These are phyloP conservation scores for Pomacea canaliculata DNA, from an alignment of 2,888 invertebrate species.

Conservation along the genomic window DNA sequence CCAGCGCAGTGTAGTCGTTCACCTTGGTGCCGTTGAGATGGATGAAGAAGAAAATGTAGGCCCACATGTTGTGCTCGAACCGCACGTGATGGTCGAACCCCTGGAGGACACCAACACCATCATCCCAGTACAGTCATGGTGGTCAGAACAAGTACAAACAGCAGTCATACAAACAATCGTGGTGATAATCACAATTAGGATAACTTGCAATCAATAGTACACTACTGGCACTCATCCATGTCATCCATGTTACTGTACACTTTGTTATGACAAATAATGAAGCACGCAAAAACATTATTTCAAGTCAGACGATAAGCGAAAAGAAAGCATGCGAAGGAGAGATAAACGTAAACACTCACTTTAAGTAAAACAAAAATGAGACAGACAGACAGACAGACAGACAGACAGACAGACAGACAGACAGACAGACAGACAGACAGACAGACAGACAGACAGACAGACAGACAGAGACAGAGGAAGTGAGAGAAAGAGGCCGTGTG, in stretches of 20 bases:
- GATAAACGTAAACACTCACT: no score
- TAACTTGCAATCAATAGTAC: no score
- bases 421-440: neutral
- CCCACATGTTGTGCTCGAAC: constrained; percentile 70
- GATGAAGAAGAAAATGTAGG: constrained; percentile 70
- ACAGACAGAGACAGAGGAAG: neutral
- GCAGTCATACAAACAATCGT: neutral
- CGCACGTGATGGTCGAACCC: constrained; percentile 69
- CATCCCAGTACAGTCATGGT: no score
- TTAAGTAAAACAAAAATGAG: no score
- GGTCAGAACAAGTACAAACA: neutral
- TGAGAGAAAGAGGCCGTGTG: neutral
- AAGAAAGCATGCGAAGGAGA: no score
- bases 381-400: no score
- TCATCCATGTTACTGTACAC: no score
- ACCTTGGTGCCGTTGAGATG: constrained; percentile 69
- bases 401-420: neutral
- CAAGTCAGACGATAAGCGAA: no score
- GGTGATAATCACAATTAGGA: neutral
- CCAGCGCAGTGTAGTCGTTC: constrained; percentile 69
- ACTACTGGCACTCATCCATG: no score
- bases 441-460: no score
- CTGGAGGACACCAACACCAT: constrained; percentile 38
- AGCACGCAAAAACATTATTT: no score
- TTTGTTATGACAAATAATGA: no score